A percentile compares a stretch with the other conserved stretches of the same genome.
Evolutionary conservation across 2,797 vertebrate genomes (phyloP).

Genomic region (Lutjanus argentimaculatus): DNA sequence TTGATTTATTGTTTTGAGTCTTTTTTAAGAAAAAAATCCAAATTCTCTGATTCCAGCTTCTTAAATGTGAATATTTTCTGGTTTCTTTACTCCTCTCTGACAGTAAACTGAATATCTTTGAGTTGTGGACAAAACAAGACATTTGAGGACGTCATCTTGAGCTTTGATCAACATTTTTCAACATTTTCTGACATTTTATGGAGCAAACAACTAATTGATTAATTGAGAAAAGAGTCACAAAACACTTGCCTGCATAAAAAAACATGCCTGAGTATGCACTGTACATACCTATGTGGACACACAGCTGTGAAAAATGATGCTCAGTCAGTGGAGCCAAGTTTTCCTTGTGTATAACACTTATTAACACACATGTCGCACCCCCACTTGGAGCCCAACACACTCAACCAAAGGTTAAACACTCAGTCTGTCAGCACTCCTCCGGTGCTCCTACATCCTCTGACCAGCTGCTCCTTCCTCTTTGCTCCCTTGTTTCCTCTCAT

Average conservation of each 20-base stretch:
- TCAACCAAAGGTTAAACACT: constrained; percentile 47
- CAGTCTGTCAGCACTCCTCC: constrained; percentile 62
- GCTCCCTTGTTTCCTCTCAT: constrained; percentile 60
- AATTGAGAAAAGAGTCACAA: background rate
- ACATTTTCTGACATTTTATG: too few relatives aligned
- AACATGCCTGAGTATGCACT: background rate
- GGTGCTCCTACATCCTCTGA: constrained; percentile 42
- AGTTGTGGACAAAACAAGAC: too few relatives aligned
- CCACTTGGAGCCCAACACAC: constrained; percentile 18
- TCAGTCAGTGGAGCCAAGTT: constrained; percentile 16
- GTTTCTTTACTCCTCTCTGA: too few relatives aligned
- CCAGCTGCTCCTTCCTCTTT: constrained; percentile 60
- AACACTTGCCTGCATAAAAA: constrained; percentile 1
- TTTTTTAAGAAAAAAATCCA: too few relatives aligned
- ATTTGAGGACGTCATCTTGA: too few relatives aligned
- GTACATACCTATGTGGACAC: background rate
- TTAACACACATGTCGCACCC: constrained; percentile 22
- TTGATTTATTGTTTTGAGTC: too few relatives aligned
- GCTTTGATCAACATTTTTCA: too few relatives aligned
- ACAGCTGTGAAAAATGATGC: constrained; percentile 15
- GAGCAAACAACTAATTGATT: too few relatives aligned
- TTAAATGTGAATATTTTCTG: too few relatives aligned
- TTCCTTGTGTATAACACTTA: constrained; percentile 25
- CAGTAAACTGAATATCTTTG: too few relatives aligned
- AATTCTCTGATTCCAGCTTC: too few relatives aligned